Percentiles rank a stretch among this genome's conserved stretches.
These are phyloP conservation scores for Spodoptera picta DNA, from an alignment of 2,888 invertebrate species.

Conservation along the genomic window DNA sequence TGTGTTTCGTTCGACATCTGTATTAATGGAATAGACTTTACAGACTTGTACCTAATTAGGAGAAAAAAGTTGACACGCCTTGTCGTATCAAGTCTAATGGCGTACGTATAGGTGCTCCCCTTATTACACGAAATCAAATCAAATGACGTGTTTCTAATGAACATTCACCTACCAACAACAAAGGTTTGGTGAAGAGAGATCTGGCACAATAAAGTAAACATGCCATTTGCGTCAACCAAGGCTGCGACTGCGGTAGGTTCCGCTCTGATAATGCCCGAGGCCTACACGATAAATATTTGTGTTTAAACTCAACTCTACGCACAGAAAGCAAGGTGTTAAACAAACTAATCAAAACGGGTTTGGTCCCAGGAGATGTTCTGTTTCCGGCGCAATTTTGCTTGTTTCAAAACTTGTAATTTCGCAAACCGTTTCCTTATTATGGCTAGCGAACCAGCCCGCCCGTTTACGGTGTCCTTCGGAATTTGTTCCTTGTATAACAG, in stretches of 20 bases:
- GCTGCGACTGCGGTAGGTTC: conserved; percentile 64
- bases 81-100: not conserved
- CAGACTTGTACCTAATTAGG: not conserved
- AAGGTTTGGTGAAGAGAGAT: conserved; percentile 46
- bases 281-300: conserved; percentile 58
- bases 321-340: conserved; percentile 25
- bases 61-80: not conserved
- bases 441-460: conserved; percentile 20
- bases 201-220: conserved; percentile 47
- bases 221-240: conserved; percentile 58
- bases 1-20: conserved; percentile 31
- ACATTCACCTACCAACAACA: conserved; percentile 19
- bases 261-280: conserved; percentile 71
- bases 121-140: not conserved
- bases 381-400: conserved; percentile 37
- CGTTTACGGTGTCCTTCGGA: conserved; percentile 41
- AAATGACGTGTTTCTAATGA: conserved; percentile 8
- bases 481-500: conserved; percentile 44
- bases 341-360: conserved; percentile 36
- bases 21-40: conserved; percentile 15
- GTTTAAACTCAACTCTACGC: conserved; percentile 33
- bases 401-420: conserved; percentile 48
- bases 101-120: not conserved
- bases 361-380: conserved; percentile 26
- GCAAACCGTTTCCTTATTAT: conserved; percentile 43